Conservation (phyloP, 2,113 vertebrate species). For the Laterallus jamaicensis region DNA sequence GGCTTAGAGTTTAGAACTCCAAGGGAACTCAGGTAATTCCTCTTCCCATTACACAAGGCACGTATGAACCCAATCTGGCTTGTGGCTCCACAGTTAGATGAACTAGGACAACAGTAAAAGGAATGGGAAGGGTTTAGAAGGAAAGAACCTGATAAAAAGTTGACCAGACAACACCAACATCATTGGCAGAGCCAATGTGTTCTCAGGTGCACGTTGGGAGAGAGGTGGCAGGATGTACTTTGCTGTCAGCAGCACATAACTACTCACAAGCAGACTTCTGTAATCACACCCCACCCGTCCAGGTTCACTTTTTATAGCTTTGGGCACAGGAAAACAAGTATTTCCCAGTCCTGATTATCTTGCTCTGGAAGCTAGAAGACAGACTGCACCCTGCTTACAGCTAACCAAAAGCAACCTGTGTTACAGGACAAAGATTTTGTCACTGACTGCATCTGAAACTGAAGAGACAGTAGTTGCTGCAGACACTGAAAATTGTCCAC, state of each 20-base stretch:
- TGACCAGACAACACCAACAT: neutral
- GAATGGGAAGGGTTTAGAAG: neutral
- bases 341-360: neutral
- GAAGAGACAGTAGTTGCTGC: neutral
- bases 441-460: neutral
- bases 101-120: neutral
- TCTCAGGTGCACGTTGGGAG: neutral
- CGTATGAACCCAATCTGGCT: neutral
- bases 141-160: neutral
- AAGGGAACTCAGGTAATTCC: neutral
- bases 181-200: neutral
- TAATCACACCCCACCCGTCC: neutral
- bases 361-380: neutral
- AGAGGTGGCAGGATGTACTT: neutral
- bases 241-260: neutral
- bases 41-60: neutral
- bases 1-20: neutral
- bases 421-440: neutral
- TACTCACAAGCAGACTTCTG: neutral
- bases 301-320: neutral
- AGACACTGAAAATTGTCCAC: neutral
- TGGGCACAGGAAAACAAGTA: neutral
- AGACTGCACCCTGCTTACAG: neutral
- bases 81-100: neutral
- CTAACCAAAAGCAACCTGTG: neutral